Evolutionary conservation across 30 jellyfish, hydroid and myxozoan genomes (phyloP).

Genomic region (Catostylus mosaicus): DNA sequence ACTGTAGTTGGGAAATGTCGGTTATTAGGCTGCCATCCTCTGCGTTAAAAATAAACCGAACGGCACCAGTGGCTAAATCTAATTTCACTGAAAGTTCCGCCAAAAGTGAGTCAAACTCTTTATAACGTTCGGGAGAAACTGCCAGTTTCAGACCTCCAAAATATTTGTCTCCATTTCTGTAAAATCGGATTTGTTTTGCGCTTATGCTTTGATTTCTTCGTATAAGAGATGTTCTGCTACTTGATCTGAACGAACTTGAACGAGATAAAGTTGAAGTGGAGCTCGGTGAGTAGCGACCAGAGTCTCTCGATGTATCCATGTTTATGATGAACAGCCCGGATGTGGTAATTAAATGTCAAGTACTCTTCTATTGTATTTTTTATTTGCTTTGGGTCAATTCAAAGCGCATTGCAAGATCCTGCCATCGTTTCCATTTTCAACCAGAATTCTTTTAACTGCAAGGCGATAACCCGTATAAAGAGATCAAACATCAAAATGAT

Average conservation of each 20-base stretch:
- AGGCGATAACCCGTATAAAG: no score
- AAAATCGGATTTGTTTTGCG: conserved; percentile 93
- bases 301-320: conserved; percentile 72
- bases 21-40: conserved; percentile 92
- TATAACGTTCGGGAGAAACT: conserved; percentile 89
- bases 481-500: background rate
- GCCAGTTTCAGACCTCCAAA: conserved; percentile 94
- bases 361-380: background rate
- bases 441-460: no score
- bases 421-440: background rate
- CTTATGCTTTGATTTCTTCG: conserved; percentile 96
- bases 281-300: conserved; percentile 74
- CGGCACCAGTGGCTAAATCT: conserved; percentile 97
- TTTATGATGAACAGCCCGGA: background rate
- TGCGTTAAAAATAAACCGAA: conserved; percentile 84
- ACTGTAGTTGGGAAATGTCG: conserved; percentile 91
- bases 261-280: conserved; percentile 67
- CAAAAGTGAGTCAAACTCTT: conserved; percentile 88
- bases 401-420: conserved; percentile 51
- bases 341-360: background rate
- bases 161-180: conserved; percentile 93
- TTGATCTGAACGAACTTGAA: conserved; percentile 78
- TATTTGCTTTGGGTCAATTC: conserved; percentile 2
- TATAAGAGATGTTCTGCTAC: conserved; percentile 88
- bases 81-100: conserved; percentile 91